Percentiles rank a stretch among this genome's conserved stretches.
Evolutionary conservation across 2,113 vertebrate genomes (phyloP).

Genomic region (Butastur rufipennis): DNA sequence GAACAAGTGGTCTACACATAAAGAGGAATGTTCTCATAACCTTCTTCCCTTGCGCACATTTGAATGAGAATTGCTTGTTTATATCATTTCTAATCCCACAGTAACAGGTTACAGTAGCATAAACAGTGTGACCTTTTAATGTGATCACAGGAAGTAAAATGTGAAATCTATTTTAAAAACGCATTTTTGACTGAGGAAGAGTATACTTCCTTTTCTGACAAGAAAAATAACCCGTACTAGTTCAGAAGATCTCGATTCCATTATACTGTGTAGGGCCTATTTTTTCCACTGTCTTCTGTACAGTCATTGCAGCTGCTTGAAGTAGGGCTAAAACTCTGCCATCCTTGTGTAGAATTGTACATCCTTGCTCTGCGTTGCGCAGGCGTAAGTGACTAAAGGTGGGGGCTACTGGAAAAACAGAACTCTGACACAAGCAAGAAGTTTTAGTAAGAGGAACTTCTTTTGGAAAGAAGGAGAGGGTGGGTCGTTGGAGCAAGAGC

Average conservation of each 20-base stretch:
- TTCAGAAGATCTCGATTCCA: background rate
- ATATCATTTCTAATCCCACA: slow-evolving; percentile 19
- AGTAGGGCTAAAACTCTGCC: background rate
- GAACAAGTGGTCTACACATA: slow-evolving; percentile 2
- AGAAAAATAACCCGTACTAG: slow-evolving; percentile 9
- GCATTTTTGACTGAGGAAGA: slow-evolving; percentile 48
- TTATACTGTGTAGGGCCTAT: background rate
- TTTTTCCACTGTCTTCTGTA: background rate
- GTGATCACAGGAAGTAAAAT: slow-evolving; percentile 52
- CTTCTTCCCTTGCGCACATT: background rate
- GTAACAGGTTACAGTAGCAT: slow-evolving; percentile 37
- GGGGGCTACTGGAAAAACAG: background rate
- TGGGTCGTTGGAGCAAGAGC: background rate
- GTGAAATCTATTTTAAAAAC: slow-evolving; percentile 58
- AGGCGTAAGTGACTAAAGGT: background rate
- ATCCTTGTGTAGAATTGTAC: background rate
- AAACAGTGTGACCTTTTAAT: slow-evolving; percentile 59
- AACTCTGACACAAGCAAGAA: background rate
- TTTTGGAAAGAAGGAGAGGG: background rate
- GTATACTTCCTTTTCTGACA: slow-evolving; percentile 56
- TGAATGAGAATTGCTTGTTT: slow-evolving; percentile 33
- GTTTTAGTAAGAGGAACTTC: background rate
- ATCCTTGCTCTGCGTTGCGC: fast-evolving
- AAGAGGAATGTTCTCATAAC: slow-evolving; percentile 44
- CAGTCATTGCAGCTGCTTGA: background rate